Conservation (phyloP, 2,888 invertebrate genomes). For the Heliconius erato region DNA sequence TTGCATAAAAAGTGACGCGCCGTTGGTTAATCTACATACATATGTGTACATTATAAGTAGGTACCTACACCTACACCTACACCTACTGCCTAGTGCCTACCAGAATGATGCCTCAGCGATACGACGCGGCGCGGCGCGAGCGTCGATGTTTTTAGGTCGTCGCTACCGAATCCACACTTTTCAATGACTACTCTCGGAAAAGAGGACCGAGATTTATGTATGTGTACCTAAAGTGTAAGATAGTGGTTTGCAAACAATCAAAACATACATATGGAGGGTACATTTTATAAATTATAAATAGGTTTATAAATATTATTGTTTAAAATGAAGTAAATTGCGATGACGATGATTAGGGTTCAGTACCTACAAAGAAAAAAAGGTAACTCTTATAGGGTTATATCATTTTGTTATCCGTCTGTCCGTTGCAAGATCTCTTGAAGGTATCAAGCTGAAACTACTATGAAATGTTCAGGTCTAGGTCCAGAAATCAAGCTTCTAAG, state of each 20-base stretch:
- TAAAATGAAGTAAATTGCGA: too few species aligned
- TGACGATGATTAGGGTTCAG: too few species aligned
- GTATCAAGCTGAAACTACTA: too few species aligned
- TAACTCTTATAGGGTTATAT: too few species aligned
- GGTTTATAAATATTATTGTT: background rate
- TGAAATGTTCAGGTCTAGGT: too few species aligned
- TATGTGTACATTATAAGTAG: slow-evolving; percentile 21
- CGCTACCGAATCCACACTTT: slow-evolving; percentile 43
- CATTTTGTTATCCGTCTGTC: too few species aligned
- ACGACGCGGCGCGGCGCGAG: slow-evolving; percentile 20
- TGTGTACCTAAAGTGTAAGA: background rate
- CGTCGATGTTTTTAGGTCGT: slow-evolving; percentile 53
- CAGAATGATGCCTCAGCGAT: slow-evolving; percentile 18
- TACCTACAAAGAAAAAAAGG: too few species aligned
- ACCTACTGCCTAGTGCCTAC: background rate
- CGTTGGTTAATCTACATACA: slow-evolving; percentile 18
- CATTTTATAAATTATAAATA: background rate
- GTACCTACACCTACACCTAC: background rate
- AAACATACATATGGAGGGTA: background rate
- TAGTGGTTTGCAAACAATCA: slow-evolving; percentile 6
- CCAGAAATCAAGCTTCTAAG: too few species aligned
- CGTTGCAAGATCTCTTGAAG: too few species aligned
- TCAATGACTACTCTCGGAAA: slow-evolving; percentile 42
- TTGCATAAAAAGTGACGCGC: slow-evolving; percentile 49
- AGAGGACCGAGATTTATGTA: slow-evolving; percentile 18